Conservation (phyloP, 2,113 vertebrate genomes). For the Tupaia chinensis region DNA sequence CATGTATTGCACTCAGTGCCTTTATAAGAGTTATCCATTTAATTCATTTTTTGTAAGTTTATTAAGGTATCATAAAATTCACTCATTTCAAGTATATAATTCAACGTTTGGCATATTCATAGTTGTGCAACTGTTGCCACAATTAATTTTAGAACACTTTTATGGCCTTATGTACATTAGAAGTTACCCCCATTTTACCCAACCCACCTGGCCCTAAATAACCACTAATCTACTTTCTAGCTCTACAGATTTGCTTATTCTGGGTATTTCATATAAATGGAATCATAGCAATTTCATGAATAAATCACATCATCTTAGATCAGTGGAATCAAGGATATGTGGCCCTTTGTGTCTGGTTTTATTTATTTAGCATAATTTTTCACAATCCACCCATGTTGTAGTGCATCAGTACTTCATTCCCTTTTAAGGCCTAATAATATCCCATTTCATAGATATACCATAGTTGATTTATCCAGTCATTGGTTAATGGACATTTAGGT, state of each 20-base stretch:
- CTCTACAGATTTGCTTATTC: not conserved
- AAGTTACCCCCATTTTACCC: not conserved
- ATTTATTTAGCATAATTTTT: not conserved
- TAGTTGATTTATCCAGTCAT: not conserved
- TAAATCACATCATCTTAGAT: not conserved
- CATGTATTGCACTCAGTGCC: not conserved
- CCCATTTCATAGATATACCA: not conserved
- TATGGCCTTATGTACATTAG: not conserved
- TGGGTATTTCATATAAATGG: not conserved
- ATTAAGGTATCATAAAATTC: not conserved
- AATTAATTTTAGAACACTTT: constrained; percentile 2
- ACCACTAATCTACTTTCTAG: not conserved
- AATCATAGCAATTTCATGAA: not conserved
- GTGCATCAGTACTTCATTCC: not conserved
- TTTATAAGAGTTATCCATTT: constrained; percentile 3
- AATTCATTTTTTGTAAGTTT: not conserved
- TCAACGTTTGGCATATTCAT: not conserved
- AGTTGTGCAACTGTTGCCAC: not conserved
- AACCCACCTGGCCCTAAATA: not conserved
- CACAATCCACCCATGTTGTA: not conserved
- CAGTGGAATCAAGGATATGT: not conserved
- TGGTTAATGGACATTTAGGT: not conserved
- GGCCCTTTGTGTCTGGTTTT: not conserved
- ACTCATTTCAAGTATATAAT: not conserved
- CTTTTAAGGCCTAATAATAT: not conserved